Percentiles rank a stretch among this genome's conserved stretches.
Evolutionary conservation across 2,797 vertebrate genomes (phyloP).

Genomic region (Pangasius djambal): DNA sequence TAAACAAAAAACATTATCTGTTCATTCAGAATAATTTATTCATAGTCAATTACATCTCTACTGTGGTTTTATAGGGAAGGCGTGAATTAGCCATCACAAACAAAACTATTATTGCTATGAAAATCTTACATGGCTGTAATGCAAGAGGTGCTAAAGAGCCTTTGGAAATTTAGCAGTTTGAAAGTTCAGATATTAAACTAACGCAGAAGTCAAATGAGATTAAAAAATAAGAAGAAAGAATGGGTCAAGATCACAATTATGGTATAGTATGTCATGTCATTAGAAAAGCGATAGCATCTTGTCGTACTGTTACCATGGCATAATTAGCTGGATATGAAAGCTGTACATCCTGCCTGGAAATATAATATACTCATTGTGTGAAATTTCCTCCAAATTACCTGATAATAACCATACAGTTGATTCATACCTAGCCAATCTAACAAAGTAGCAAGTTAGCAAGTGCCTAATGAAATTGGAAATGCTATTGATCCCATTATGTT

Average conservation of each 20-base stretch:
- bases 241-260: constrained; percentile 14
- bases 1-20: not conserved
- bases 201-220: not conserved
- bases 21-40: not conserved
- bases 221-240: not conserved
- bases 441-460: constrained; percentile 40
- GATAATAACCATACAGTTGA: constrained; percentile 43
- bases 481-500: constrained; percentile 46
- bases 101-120: constrained; percentile 21
- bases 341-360: constrained; percentile 44
- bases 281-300: constrained; percentile 11
- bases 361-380: constrained; percentile 19
- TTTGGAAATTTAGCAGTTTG: constrained; percentile 1
- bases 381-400: constrained; percentile 47
- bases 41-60: not conserved
- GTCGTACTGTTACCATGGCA: constrained; percentile 17
- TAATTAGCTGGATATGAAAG: constrained; percentile 37
- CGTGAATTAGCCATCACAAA: constrained; percentile 23
- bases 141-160: constrained; percentile 4
- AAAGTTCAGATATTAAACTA: constrained; percentile 19
- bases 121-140: not conserved
- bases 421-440: constrained; percentile 48
- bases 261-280: constrained; percentile 31
- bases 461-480: constrained; percentile 46
- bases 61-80: constrained; percentile 13